These are phyloP conservation scores for Timema cristinae DNA, from an alignment of 2,888 invertebrate genomes.

Conservation along the genomic window DNA sequence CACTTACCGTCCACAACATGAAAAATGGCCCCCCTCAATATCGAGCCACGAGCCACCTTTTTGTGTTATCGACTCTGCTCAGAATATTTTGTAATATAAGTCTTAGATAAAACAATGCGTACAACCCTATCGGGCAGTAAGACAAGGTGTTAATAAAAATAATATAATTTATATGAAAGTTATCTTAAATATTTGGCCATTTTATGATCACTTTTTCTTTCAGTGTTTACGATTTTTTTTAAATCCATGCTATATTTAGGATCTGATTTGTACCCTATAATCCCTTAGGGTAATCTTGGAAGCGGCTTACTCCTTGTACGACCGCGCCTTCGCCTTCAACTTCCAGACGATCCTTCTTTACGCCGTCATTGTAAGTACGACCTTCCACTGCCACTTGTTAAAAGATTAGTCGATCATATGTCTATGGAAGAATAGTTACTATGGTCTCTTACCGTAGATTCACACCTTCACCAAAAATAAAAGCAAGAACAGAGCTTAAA, in stretches of 20 bases:
- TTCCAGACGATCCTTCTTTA: conserved; percentile 53
- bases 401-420: neutral
- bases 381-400: neutral
- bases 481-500: no score
- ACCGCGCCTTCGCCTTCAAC: conserved; percentile 57
- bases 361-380: conserved; percentile 46
- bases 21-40: no score
- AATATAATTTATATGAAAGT: conserved; percentile 4
- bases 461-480: no score
- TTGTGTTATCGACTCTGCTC: no score
- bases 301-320: conserved; percentile 58
- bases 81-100: no score
- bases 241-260: neutral
- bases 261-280: neutral
- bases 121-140: no score
- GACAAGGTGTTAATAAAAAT: no score
- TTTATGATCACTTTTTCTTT: neutral
- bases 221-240: neutral
- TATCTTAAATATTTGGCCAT: neutral
- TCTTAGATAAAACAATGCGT: no score
- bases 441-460: no score
- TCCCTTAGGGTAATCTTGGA: conserved; percentile 51
- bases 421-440: no score
- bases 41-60: no score
- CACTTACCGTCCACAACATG: no score